Evolutionary conservation across 2,113 vertebrate species (phyloP), one percentile per base, ranked within the genome.

Genomic region (Oriolus oriolus): DNA sequence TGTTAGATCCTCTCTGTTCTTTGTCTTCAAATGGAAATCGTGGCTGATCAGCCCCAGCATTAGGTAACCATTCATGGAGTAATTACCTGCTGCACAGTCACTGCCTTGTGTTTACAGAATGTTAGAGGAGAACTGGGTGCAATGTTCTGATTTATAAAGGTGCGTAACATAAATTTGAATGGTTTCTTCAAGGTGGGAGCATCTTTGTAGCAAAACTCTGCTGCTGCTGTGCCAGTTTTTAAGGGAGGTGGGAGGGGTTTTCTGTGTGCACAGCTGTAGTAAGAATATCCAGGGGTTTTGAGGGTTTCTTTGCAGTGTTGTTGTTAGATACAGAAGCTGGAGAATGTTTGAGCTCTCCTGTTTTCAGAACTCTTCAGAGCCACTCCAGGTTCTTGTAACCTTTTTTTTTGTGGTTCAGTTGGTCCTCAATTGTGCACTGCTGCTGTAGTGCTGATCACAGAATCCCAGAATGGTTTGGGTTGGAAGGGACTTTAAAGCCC

Each of bases 1-100:
- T 83, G 70, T 59, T 39, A 31, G 78, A 70, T 52, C 31, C 16
- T 71, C 22, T 87, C 54, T 59, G 33, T 42, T 41, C 61, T 94
- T 83, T 78, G 69, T 37, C 64, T 91, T 37, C 35, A 44, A 11
- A n/a, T 84, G 81, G 88, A 90, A 94, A 44, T 37, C 3, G 39
- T 31, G 42, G 74, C 77, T 91, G 73, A 53, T 82, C 50, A 90
- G 56, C 69, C 61, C 76, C 74, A 63, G 82, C 75, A n/a, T 75
- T 59, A 88, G 61, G 59, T 71, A 73, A 63, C 89, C 19, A 9
- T 75, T 82, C 64, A 35, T 28, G 70, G 44, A 60, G 63, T 60
- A 83, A 64, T 89, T 70, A 84, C 81, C 52, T 17, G 28, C 75
- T 64, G 57, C 10, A 1, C 74, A n/a, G 61, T 37, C 78, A 76